These are phyloP conservation scores for Lycocerus yunnanus DNA, from an alignment of 2,888 invertebrate genomes.

Conservation along the genomic window DNA sequence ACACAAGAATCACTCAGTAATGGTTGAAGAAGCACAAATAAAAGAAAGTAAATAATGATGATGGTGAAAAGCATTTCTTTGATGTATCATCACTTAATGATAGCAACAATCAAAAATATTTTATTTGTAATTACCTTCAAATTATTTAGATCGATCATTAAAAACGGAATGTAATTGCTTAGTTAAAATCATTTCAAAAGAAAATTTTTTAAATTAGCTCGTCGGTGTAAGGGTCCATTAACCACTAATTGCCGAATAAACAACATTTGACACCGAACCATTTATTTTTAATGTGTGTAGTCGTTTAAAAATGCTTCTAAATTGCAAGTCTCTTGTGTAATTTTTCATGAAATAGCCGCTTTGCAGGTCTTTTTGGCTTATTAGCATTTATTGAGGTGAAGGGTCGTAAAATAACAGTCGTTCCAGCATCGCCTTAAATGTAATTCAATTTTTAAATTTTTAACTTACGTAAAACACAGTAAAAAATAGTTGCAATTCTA, in stretches of 20 bases:
- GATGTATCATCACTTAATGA: conserved; percentile 22
- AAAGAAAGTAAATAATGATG: conserved; percentile 14
- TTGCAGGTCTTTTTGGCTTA: not conserved
- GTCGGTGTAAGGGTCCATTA: conserved; percentile 36
- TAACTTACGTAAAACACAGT: too few relatives aligned
- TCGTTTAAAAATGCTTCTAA: conserved; percentile 3
- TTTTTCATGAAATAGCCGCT: not conserved
- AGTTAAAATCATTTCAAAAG: conserved; percentile 1
- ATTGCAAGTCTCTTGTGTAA: not conserved
- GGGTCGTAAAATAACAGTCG: not conserved
- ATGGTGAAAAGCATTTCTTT: conserved; percentile 16
- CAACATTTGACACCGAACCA: conserved; percentile 36
- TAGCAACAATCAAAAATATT: conserved; percentile 5
- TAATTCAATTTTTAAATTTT: too few relatives aligned
- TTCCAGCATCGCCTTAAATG: too few relatives aligned
- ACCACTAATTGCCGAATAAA: conserved; percentile 40
- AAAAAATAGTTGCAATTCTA: too few relatives aligned
- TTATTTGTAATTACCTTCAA: not conserved
- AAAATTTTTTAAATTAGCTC: conserved; percentile 34
- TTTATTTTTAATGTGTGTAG: conserved; percentile 31
- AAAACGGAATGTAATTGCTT: conserved; percentile 8
- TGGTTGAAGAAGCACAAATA: conserved; percentile 29
- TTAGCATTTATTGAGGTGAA: not conserved
- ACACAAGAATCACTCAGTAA: conserved; percentile 28
- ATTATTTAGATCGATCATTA: not conserved